Conservation (phyloP, 2,888 invertebrate species). For the Tipula helvola region DNA sequence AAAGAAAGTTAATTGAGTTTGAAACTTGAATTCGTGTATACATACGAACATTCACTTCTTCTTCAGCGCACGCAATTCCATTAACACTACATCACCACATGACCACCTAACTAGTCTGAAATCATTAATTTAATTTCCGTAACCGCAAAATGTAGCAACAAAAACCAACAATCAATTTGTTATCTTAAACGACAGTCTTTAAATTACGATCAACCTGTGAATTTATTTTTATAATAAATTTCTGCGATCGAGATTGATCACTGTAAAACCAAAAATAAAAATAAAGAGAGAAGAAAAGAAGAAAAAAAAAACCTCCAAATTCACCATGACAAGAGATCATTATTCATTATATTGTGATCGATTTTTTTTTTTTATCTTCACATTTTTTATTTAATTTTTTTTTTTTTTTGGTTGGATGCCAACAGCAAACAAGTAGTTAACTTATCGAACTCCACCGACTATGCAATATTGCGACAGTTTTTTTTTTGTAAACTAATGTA, state of each 20-base stretch:
- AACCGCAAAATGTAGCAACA: neutral
- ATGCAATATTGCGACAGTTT: neutral
- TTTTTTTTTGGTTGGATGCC: neutral
- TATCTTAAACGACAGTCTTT: conserved; percentile 4
- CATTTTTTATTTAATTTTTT: neutral
- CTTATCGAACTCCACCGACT: neutral
- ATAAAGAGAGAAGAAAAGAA: neutral
- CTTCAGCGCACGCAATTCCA: neutral
- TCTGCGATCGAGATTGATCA: neutral
- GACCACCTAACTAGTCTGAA: neutral
- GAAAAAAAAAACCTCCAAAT: neutral
- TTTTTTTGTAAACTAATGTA: neutral
- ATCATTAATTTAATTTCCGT: neutral
- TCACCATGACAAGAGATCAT: neutral
- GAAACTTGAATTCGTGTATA: neutral
- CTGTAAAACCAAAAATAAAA: neutral
- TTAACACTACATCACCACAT: conserved; percentile 4
- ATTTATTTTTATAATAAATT: neutral
- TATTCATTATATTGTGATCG: neutral
- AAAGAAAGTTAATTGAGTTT: neutral
- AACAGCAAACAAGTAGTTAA: neutral
- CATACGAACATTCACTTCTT: neutral
- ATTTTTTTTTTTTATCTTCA: neutral
- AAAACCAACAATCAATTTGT: neutral
- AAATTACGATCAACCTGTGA: neutral